Conservation (phyloP, 2,113 vertebrate genomes). For the Nymphicus hollandicus region DNA sequence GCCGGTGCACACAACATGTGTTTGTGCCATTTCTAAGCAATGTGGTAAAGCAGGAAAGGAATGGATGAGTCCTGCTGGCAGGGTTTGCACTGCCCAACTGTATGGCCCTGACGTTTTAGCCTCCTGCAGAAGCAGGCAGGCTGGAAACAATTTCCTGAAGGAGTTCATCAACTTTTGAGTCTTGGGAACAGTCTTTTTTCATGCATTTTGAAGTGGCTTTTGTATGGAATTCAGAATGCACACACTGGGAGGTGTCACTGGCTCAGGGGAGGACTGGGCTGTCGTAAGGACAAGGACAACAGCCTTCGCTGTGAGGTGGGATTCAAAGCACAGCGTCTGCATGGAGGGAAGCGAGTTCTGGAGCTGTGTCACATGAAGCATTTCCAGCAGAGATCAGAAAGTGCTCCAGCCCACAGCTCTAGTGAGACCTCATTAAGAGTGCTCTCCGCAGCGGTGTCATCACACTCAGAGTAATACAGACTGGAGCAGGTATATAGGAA, state of each 20-base stretch:
- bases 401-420: neutral
- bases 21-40: neutral
- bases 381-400: neutral
- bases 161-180: neutral
- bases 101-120: neutral
- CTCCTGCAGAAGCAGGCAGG: neutral
- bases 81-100: neutral
- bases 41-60: neutral
- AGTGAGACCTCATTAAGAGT: neutral
- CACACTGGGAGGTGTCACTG: fast-evolving
- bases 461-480: neutral
- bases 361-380: neutral
- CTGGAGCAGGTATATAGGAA: neutral
- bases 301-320: neutral
- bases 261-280: neutral
- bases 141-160: neutral
- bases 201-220: neutral
- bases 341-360: fast-evolving
- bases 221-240: neutral
- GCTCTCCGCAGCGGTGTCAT: neutral
- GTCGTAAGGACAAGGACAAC: fast-evolving
- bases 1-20: neutral
- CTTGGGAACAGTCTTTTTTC: neutral
- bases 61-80: neutral
- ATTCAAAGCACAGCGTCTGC: neutral